Evolutionary conservation across 2,888 invertebrate genomes (phyloP).

Genomic region (Drosophila macrospina): DNA sequence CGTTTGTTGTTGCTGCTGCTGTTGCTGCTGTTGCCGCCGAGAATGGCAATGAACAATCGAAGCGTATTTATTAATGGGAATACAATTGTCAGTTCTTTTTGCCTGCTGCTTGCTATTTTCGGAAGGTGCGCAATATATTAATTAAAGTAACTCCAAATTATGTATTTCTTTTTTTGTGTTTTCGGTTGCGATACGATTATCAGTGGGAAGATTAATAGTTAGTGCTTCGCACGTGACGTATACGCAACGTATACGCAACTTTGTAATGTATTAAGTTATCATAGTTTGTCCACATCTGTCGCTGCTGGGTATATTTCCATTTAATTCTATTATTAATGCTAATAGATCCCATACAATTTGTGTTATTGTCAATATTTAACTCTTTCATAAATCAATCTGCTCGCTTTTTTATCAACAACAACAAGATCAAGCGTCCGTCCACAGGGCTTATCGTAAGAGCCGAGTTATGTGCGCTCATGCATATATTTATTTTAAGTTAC

Average conservation of each 20-base stretch:
- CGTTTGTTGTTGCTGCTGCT: conserved; percentile 8
- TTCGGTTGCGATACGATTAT: conserved; percentile 7
- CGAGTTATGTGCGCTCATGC: conserved; percentile 3
- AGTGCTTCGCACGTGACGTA: conserved; percentile 1
- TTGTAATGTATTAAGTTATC: neutral
- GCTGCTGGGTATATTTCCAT: too few species aligned
- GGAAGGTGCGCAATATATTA: conserved; percentile 44
- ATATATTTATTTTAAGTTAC: conserved; percentile 5
- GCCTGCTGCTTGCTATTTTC: conserved; percentile 35
- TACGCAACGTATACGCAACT: conserved; percentile 10
- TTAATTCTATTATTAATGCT: neutral
- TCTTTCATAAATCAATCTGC: conserved; percentile 41
- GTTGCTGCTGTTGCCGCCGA: conserved; percentile 1
- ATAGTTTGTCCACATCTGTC: neutral
- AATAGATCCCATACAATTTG: neutral
- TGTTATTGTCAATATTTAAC: conserved; percentile 21
- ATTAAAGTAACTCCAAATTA: conserved; percentile 20
- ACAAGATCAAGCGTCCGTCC: conserved; percentile 14
- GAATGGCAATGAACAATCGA: conserved; percentile 37
- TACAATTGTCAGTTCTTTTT: conserved; percentile 15
- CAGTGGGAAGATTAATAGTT: neutral
- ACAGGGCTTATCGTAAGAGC: conserved; percentile 34
- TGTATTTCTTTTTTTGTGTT: neutral
- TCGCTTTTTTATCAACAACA: conserved; percentile 21
- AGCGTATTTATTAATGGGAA: conserved; percentile 30